Conservation (phyloP, 2,113 vertebrate genomes). For the Ptychochromis oligacanthus region DNA sequence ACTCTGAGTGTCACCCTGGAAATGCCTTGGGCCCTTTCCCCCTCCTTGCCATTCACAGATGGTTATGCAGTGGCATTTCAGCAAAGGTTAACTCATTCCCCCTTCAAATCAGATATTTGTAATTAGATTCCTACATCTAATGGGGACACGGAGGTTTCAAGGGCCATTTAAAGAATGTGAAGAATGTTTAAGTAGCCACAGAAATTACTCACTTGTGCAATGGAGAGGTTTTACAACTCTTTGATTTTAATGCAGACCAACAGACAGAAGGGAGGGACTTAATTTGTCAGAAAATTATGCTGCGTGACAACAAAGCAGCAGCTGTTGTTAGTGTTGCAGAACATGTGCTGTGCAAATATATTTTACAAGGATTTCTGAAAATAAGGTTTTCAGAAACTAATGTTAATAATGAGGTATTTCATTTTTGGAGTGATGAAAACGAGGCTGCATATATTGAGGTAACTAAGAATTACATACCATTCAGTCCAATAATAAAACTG, state of each 20-base stretch:
- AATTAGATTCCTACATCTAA: slow-evolving; percentile 71
- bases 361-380: no score
- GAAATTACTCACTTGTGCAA: slow-evolving; percentile 52
- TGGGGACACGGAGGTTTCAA: slow-evolving; percentile 51
- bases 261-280: slow-evolving; percentile 21
- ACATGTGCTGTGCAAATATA: not conserved
- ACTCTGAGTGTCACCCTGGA: slow-evolving; percentile 49
- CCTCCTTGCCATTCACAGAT: slow-evolving; percentile 69
- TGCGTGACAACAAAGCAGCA: not conserved
- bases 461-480: not conserved
- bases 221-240: slow-evolving; percentile 19
- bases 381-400: no score
- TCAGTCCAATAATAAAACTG: not conserved
- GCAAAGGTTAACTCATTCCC: slow-evolving; percentile 75
- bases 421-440: not conserved
- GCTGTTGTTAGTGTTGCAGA: slow-evolving; percentile 1
- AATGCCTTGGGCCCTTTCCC: slow-evolving; percentile 51
- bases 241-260: slow-evolving; percentile 37
- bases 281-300: not conserved
- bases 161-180: slow-evolving; percentile 55
- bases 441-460: not conserved
- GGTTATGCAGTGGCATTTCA: slow-evolving; percentile 73
- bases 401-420: not conserved
- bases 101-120: slow-evolving; percentile 71
- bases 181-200: slow-evolving; percentile 60